A percentile compares a stretch with the other conserved stretches of the same genome.
Conservation (phyloP, 1,140 invertebrate species). For the Daktulosphaira vitifoliae region DNA sequence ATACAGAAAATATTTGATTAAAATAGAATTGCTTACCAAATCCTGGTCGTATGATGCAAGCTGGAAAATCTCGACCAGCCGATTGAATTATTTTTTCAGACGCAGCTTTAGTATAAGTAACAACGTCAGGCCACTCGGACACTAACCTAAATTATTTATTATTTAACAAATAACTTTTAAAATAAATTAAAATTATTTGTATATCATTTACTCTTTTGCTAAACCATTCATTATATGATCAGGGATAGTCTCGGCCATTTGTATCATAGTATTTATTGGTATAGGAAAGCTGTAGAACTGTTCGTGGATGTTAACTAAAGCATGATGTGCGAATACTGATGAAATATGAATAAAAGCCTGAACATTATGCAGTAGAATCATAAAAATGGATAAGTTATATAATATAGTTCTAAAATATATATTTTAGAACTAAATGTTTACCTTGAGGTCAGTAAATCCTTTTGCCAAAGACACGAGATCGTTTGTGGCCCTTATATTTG, state of each 20-base stretch:
- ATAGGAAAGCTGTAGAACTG: slow-evolving; percentile 6
- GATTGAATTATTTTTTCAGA: background rate
- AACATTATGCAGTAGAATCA: too few relatives aligned
- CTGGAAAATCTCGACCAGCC: background rate
- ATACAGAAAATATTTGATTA: too few relatives aligned
- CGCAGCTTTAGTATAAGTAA: slow-evolving; percentile 11
- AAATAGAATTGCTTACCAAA: too few relatives aligned
- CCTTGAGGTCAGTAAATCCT: slow-evolving; percentile 10
- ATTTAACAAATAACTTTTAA: too few relatives aligned
- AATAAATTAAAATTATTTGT: too few relatives aligned
- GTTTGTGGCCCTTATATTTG: slow-evolving; percentile 55
- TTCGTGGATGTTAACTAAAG: background rate
- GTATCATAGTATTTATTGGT: background rate
- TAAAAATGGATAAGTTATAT: too few relatives aligned
- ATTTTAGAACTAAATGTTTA: background rate
- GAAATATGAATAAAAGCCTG: slow-evolving; percentile 11
- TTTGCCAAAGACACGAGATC: slow-evolving; percentile 45
- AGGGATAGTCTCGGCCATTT: slow-evolving; percentile 5
- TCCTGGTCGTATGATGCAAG: slow-evolving; percentile 3
- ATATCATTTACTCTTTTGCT: background rate
- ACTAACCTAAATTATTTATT: background rate
- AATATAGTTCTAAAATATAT: too few relatives aligned
- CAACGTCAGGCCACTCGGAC: slow-evolving; percentile 11
- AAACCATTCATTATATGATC: background rate
- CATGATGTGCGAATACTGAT: background rate